Evolutionary conservation across 2,797 vertebrate species (phyloP), one percentile per base, ranked within the genome.

Genomic region (Parauchenoglanis ngamensis): DNA sequence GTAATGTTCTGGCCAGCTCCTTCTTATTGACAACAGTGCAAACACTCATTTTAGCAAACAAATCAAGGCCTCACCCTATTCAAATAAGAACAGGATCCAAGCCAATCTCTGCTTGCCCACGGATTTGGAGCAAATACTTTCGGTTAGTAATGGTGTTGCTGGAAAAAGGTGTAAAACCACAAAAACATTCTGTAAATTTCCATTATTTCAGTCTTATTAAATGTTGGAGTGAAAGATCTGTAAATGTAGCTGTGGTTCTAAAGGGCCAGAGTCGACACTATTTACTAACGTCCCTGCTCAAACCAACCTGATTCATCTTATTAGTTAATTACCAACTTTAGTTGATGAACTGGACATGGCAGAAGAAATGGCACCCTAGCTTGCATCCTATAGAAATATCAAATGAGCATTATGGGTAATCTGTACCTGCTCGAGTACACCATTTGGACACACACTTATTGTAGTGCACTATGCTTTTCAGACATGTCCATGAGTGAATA

Each of bases 31-130:
- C 25, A 78, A 84, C 7, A 49, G 31, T 31, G 63, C 81, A 67
- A 40, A 40, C 78, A 67, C 46, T 61, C 40, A 35, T 61, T 84
- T 84, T 28, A 72, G 54, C n/a, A 84, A 87, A 87, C 86, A 84
- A 87, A 84, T 79, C 52, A 84, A 54, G 49, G 75, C 63, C 83
- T 25, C 57, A 40, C 63, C 75, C 75, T 63, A 84, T 84, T 83
- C 75, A 87, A 87, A 70, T 79, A 79, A 52, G 59, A 40, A 65
- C 31, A 46, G 23, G 19, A 78, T 49, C 25, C 10, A 31, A 54
- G 15, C 35, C 49, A 77, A 54, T 49, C 52, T 70, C 17, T 56
- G 23, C 70, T 5, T 49, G 40, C 46, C 23, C 46, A 65, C 13
- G 54, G 57, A 65, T 63, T 83, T 67, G 31, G 10, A 83, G 28